phyloP scores from a whole-genome alignment of 2,797 vertebrate species.

The Graptemys geographica region DNA sequence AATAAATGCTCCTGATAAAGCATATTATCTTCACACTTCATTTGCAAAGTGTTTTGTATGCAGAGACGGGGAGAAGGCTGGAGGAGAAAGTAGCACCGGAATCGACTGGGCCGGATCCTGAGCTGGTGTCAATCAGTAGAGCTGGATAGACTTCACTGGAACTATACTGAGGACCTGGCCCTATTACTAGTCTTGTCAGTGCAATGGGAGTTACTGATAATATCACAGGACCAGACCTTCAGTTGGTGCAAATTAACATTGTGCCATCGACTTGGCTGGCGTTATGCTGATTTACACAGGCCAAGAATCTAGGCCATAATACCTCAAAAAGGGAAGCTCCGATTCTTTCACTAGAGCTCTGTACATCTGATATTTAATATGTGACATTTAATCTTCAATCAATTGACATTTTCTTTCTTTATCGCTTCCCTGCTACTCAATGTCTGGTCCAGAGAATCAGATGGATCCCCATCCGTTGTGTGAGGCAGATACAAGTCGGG shows the following conservation, averaged over 20 bases:
- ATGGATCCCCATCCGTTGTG: conserved; percentile 19
- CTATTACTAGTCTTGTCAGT: not conserved
- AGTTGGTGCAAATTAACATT: not conserved
- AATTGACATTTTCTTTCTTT: conserved; percentile 1
- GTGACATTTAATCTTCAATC: not conserved
- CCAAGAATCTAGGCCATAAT: not conserved
- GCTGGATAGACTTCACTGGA: not conserved
- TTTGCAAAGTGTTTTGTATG: conserved; percentile 64
- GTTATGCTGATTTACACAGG: not conserved
- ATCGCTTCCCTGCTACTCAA: not conserved
- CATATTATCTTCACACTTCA: conserved; percentile 64
- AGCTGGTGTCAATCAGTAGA: not conserved
- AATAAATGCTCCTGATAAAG: conserved; percentile 72
- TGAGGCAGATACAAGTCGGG: conserved; percentile 10
- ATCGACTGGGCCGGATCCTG: not conserved
- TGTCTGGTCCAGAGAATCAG: conserved; percentile 22
- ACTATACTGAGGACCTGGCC: not conserved
- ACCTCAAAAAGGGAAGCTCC: not conserved
- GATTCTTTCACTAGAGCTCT: not conserved
- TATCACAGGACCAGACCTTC: not conserved
- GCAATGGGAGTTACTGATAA: not conserved
- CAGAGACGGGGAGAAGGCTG: conserved; percentile 15
- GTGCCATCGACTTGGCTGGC: rapidly evolving
- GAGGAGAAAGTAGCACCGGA: not conserved
- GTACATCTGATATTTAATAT: not conserved